These are phyloP conservation scores for Zaprionus nigranus DNA, from an alignment of 1,140 invertebrate genomes.

Conservation along the genomic window DNA sequence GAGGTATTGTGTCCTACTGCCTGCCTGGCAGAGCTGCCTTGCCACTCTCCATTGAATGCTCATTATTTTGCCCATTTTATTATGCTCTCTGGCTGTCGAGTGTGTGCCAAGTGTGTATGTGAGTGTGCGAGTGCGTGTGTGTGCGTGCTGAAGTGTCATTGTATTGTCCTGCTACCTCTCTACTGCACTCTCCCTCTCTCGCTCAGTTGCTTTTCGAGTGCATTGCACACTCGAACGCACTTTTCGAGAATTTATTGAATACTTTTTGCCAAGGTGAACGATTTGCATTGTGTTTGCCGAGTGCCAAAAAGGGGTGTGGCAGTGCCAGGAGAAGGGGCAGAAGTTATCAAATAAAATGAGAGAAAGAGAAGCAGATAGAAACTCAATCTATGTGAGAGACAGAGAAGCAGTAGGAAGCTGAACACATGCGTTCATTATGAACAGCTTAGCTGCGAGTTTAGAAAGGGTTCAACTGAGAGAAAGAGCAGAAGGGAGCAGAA, in stretches of 20 bases:
- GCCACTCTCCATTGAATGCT: constrained; percentile 67
- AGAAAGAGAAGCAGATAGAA: no score
- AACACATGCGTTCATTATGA: background rate
- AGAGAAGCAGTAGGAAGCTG: background rate
- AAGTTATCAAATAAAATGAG: background rate
- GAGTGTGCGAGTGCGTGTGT: constrained; percentile 44
- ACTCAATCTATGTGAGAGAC: background rate
- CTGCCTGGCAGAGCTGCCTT: constrained; percentile 15
- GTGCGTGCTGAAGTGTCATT: constrained; percentile 66
- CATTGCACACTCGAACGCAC: constrained; percentile 59
- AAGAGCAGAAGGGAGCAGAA: no score
- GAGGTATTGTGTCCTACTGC: constrained; percentile 41
- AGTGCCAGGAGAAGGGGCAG: background rate
- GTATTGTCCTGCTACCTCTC: constrained; percentile 3
- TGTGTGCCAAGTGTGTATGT: constrained; percentile 23
- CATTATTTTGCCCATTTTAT: constrained; percentile 77
- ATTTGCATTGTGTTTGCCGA: constrained; percentile 38
- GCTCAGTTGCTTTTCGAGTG: constrained; percentile 28
- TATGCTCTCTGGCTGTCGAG: constrained; percentile 9
- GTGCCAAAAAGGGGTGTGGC: constrained; percentile 62
- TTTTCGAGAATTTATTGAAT: constrained; percentile 43
- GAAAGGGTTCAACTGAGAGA: background rate
- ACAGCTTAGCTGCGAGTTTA: background rate
- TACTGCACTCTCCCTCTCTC: background rate
- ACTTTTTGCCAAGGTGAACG: constrained; percentile 38